A percentile compares a stretch with the other conserved stretches of the same genome.
Evolutionary conservation across 2,113 vertebrate species (phyloP).

Genomic region (Pelvicachromis taeniatus): DNA sequence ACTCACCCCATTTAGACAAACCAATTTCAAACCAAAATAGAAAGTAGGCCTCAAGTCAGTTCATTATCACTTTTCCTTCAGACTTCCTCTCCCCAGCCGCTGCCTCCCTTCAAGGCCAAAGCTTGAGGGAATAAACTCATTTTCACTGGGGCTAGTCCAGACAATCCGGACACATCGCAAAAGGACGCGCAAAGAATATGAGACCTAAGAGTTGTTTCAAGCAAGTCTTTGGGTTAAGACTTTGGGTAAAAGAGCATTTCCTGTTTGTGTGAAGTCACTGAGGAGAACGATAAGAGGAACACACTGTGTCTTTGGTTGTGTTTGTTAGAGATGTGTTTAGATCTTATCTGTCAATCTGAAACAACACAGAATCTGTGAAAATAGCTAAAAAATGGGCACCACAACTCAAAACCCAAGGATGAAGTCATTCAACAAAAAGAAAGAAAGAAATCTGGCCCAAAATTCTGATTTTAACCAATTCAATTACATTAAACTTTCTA

Average conservation of each 20-base stretch:
- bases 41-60: conserved; percentile 59
- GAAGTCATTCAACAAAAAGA: background rate
- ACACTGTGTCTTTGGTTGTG: background rate
- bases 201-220: background rate
- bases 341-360: background rate
- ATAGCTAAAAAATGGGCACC: background rate
- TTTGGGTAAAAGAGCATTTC: background rate
- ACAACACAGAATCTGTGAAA: background rate
- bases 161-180: background rate
- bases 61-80: conserved; percentile 64
- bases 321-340: background rate
- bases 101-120: conserved; percentile 35
- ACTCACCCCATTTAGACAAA: conserved; percentile 51
- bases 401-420: background rate
- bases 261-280: background rate
- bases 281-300: background rate
- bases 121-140: conserved; percentile 47
- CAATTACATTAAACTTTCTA: background rate
- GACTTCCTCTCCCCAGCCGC: conserved; percentile 30
- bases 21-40: conserved; percentile 58
- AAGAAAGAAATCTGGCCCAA: background rate
- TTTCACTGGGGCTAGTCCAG: conserved; percentile 40
- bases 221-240: background rate
- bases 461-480: background rate
- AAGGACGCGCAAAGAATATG: background rate